Base-by-base conservation (phyloP, 2,113 vertebrate genomes). In the Speoplatyrhinus poulsoni region DNA sequence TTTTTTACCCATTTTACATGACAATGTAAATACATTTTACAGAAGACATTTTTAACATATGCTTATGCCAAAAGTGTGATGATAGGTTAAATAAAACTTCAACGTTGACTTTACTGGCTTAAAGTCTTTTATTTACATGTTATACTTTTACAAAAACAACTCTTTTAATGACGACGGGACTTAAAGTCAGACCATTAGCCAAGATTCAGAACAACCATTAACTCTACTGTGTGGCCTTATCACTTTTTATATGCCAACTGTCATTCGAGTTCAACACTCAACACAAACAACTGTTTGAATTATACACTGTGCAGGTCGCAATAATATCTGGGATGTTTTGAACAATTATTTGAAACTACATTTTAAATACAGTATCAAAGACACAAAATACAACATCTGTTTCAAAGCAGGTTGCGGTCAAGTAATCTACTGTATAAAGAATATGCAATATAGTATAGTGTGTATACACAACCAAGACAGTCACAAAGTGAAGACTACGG, bases 341-440 rank as follows among this genome's bases (percentile, higher is more conserved):
- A 66, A 82, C 73, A 67, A 82, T 74, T 92, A 92, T 89, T 94
- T 92, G 89, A 93, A 94, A 94, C 93, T 93, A 95, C 92, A 92
- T 91, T 91, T 93, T 93, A 89, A 93, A 93, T 95, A 96, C 93
- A 92, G 94, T 84, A 88, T 89, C 87, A 95, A 95, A 95, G 88
- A 92, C 95, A 95, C 92, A 93, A 94, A 95, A 95, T 94, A 95
- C 94, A 93, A 95, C 94, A 91, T 86, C 79, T 79, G 80, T 94
- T 91, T 92, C 91, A 93, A 93, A 95, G 93, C 93, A 94, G 93
- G 93, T 94, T 93, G 80, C 93, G 91, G 92, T 94, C 93, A 93
- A 92, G 84, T 91, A 94, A 93, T 65, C 86, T 79, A 87, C 82
- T 93, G 88, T 93, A 90, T 93, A 94, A 94, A 94, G 93, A 95